Conservation (phyloP, 2,797 vertebrate genomes). For the Muscicapa comitata region DNA sequence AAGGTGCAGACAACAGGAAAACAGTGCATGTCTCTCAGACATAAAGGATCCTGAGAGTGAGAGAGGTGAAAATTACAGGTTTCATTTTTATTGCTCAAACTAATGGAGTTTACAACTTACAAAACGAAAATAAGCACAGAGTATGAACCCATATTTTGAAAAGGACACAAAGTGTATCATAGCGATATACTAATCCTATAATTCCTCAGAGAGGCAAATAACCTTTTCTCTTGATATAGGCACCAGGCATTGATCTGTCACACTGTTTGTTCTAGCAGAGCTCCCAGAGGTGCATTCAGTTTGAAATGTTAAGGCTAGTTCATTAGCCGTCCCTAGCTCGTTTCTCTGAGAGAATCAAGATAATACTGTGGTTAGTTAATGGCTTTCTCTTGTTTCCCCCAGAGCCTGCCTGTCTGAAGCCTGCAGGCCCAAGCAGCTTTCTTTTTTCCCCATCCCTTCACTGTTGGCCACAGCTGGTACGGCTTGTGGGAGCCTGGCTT, state of each 20-base stretch:
- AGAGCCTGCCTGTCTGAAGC: slow-evolving; percentile 92
- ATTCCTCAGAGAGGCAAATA: slow-evolving; percentile 89
- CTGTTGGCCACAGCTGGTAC: slow-evolving; percentile 85
- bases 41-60: neutral
- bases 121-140: neutral
- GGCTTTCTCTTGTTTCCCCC: slow-evolving; percentile 98
- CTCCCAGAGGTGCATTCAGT: slow-evolving; percentile 87
- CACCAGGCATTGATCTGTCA: slow-evolving; percentile 95
- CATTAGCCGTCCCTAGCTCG: slow-evolving; percentile 92
- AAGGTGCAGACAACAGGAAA: neutral
- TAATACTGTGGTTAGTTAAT: slow-evolving; percentile 99
- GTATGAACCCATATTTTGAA: neutral
- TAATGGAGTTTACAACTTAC: slow-evolving; percentile 32
- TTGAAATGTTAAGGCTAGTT: slow-evolving; percentile 89
- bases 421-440: slow-evolving; percentile 85
- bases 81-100: neutral
- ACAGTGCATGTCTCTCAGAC: neutral
- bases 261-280: slow-evolving; percentile 91
- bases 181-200: slow-evolving; percentile 75
- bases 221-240: slow-evolving; percentile 96
- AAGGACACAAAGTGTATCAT: slow-evolving; percentile 69
- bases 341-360: slow-evolving; percentile 93
- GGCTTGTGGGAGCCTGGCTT: slow-evolving; percentile 74
- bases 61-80: neutral
- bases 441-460: slow-evolving; percentile 75